Conservation (phyloP, 1,140 invertebrate species). For the Thaumetopoea pityocampa region DNA sequence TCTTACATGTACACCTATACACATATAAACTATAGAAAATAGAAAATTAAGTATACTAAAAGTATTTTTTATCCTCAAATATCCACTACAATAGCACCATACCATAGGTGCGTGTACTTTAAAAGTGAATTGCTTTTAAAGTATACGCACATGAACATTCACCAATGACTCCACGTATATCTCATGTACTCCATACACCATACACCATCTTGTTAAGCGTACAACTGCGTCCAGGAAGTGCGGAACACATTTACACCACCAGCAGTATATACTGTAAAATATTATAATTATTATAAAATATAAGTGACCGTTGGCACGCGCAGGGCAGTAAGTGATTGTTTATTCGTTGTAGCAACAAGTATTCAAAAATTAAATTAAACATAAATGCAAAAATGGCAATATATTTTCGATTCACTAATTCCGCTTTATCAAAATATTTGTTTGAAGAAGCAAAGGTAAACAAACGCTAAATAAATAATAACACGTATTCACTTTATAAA, state of each 20-base stretch:
- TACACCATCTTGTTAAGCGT: too few species aligned
- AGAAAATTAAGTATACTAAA: too few species aligned
- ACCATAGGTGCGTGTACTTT: constrained; percentile 50
- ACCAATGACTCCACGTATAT: too few species aligned
- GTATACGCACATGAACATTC: constrained; percentile 32
- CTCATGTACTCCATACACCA: too few species aligned
- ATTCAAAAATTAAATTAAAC: constrained; percentile 53
- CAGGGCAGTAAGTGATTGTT: constrained; percentile 35
- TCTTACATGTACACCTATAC: too few species aligned
- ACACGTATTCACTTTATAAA: constrained; percentile 27
- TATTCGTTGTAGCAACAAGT: constrained; percentile 58
- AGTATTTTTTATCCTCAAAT: too few species aligned
- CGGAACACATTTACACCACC: constrained; percentile 26
- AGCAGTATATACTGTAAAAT: background rate
- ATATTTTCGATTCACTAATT: constrained; percentile 46
- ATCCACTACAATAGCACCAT: constrained; percentile 64
- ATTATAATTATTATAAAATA: constrained; percentile 1
- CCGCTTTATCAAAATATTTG: constrained; percentile 26
- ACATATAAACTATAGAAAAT: too few species aligned
- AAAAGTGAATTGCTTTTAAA: too few species aligned
- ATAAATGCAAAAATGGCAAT: constrained; percentile 74
- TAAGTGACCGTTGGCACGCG: constrained; percentile 45
- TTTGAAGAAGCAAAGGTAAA: constrained; percentile 36
- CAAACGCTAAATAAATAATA: constrained; percentile 28
- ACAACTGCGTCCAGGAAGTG: too few species aligned